Conservation (phyloP, 2,797 vertebrate genomes). For the Cirrhinus mrigala region DNA sequence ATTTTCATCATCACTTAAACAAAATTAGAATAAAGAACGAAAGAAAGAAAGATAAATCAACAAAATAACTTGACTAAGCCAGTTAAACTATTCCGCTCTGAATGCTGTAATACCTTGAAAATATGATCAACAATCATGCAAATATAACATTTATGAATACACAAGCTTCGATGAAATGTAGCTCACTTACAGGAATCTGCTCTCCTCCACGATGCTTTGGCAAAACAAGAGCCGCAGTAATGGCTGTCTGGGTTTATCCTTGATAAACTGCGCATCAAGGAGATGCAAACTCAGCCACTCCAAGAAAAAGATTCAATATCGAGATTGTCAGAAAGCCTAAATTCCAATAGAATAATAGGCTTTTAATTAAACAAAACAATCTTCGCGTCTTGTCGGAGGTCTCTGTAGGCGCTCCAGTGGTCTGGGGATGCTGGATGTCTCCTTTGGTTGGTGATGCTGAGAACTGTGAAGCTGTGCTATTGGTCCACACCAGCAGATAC, state of each 20-base stretch:
- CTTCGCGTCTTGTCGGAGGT: constrained; percentile 63
- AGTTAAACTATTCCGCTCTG: not conserved
- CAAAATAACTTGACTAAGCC: not conserved
- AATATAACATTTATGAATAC: not conserved
- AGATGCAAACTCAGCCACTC: constrained; percentile 64
- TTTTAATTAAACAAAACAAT: constrained; percentile 52
- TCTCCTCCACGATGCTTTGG: constrained; percentile 54
- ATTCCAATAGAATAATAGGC: constrained; percentile 44
- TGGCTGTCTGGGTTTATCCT: constrained; percentile 62
- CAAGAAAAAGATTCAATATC: constrained; percentile 39
- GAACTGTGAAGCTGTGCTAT: constrained; percentile 75
- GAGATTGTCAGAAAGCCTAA: constrained; percentile 46
- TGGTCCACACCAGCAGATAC: constrained; percentile 75
- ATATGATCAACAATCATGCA: not conserved
- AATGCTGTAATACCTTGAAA: not conserved
- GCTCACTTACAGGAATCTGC: constrained; percentile 70
- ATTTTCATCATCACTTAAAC: not conserved
- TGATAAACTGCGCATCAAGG: constrained; percentile 60
- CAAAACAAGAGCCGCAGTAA: constrained; percentile 60
- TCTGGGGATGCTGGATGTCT: constrained; percentile 62
- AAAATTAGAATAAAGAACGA: not conserved
- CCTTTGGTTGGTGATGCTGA: constrained; percentile 74
- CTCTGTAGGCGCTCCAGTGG: constrained; percentile 61
- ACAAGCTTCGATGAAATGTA: constrained; percentile 22
- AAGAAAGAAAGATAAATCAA: not conserved